Base-by-base conservation (phyloP, 2,888 invertebrate genomes). In the Clitarchus hookeri region DNA sequence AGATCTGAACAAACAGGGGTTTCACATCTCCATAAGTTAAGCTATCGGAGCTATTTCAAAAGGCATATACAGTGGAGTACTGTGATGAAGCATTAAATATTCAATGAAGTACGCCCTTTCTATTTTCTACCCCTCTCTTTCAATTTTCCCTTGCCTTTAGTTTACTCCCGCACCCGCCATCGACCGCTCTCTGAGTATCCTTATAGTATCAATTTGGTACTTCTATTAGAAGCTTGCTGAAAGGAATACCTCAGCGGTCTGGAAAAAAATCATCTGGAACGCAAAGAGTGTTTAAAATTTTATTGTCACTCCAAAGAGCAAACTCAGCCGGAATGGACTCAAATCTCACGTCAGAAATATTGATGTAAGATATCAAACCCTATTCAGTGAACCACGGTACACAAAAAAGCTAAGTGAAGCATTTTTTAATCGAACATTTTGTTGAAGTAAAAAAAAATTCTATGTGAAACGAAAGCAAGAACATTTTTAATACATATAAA, bases 1-100 rank as follows among this genome's bases (percentile, higher is more conserved):
- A 86, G 87, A 87, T 87, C 85, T 87, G 87, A 87, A 87, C 87
- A 87, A 87, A 87, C 87, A 87, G 27, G 78, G 44, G 83, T 77
- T n/a, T 83, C 78, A 54, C 84, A 84, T 86, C 84, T 84, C 84
- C 84, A 84, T 85, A 87, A 85, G 87, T 87, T 87, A 85, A 86
- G 86, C 85, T 86, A 86, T 87, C 82, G 88, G 87, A 84, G 85
- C 85, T 86, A 86, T 88, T 87, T 87, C 88, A 88, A 88, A 87
- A 87, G 87, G 88, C 87, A 88, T 88, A 86, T 86, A 88, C 86
- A 88, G 85, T 87, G 87, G 86, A 85, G 85, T 83, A 85, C 84
- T 53, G 88, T 88, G 87, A 88, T 88, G 88, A 88, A 88, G 87
- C 88, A 88, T 88, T 87, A 88, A 88, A 88, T 88, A 88, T 88